Conservation (phyloP, 2,797 vertebrate species). For the Danio aesculapii region DNA sequence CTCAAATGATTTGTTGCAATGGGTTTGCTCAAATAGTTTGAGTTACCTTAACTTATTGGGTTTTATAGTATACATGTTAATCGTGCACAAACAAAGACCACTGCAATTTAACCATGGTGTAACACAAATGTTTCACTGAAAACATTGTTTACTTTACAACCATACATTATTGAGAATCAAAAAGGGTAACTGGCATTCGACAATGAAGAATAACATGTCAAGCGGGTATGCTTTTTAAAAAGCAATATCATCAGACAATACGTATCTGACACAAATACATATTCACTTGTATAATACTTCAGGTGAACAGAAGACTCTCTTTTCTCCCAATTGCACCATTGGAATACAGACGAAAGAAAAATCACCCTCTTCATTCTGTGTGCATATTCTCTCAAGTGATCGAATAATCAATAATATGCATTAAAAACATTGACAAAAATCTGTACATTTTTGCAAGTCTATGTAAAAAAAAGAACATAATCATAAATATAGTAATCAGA, state of each 20-base stretch:
- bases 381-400: conserved; percentile 54
- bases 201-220: conserved; percentile 44
- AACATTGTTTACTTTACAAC: conserved; percentile 44
- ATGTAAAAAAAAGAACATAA: conserved; percentile 67
- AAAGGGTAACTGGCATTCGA: conserved; percentile 39
- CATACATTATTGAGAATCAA: conserved; percentile 45
- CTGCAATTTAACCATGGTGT: conserved; percentile 13
- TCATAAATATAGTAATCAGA: conserved; percentile 85
- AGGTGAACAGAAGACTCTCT: conserved; percentile 41
- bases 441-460: conserved; percentile 83
- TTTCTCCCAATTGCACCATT: conserved; percentile 42
- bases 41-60: no score
- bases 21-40: no score
- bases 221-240: conserved; percentile 40
- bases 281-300: conserved; percentile 53
- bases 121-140: conserved; percentile 40
- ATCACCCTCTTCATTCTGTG: conserved; percentile 29
- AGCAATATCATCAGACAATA: conserved; percentile 40
- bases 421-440: conserved; percentile 65
- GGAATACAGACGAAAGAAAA: conserved; percentile 22
- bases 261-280: conserved; percentile 48
- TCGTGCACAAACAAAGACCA: conserved; percentile 33
- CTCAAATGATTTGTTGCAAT: no score
- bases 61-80: no score
- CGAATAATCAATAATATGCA: conserved; percentile 47